These are phyloP conservation scores for Hippoglossus stenolepis DNA, from an alignment of 2,113 vertebrate genomes.

Conservation along the genomic window DNA sequence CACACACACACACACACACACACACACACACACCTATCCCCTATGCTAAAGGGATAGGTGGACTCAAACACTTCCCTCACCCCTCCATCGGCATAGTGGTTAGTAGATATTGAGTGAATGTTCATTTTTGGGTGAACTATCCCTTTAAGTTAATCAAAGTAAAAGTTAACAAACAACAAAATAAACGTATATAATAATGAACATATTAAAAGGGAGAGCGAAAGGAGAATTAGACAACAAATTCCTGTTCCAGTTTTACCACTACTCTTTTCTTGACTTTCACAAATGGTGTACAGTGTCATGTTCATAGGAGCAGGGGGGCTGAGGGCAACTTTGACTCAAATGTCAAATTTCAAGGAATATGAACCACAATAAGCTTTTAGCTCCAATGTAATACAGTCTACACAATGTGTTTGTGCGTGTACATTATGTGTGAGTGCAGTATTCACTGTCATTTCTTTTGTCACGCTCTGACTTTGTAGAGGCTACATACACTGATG, in stretches of 20 bases:
- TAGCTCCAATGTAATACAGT: constrained; percentile 71
- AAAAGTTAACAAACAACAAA: neutral
- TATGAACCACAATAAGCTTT: constrained; percentile 78
- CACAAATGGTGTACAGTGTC: neutral
- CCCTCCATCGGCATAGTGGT: no score
- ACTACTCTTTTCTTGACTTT: no score
- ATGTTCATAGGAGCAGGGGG: constrained; percentile 20
- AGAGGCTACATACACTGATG: constrained; percentile 62
- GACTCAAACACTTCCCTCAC: no score
- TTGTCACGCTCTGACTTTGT: constrained; percentile 51
- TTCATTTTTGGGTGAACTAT: no score
- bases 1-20: no score
- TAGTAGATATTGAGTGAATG: no score
- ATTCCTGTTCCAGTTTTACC: neutral
- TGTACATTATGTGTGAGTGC: constrained; percentile 24
- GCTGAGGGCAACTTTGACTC: constrained; percentile 6
- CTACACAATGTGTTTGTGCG: constrained; percentile 43
- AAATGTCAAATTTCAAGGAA: constrained; percentile 25
- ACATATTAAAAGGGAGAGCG: neutral
- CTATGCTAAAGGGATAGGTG: no score
- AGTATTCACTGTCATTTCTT: constrained; percentile 40
- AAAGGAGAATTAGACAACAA: neutral
- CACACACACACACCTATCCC: no score
- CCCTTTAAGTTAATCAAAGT: neutral
- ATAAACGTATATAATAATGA: neutral